Evolutionary conservation across 1,140 invertebrate species (phyloP), one percentile per base, ranked within the genome.

Genomic region (Leptonema lineaticorne): DNA sequence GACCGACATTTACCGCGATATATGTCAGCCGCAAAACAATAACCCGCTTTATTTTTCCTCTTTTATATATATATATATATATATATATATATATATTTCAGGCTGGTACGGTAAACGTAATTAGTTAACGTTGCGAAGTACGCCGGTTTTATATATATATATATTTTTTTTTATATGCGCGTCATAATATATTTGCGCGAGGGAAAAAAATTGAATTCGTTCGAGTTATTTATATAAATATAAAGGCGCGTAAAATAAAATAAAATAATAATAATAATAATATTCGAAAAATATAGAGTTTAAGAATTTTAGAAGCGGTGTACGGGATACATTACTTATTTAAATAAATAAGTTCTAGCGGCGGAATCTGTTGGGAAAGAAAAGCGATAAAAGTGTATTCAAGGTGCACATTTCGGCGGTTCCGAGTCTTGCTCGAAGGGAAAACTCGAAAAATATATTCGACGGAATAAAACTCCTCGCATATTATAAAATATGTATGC

Each of bases 331-430:
- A 69, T 71, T 66, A 66, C 67, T 68, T 65, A 71, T 71, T 71
- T 64, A 66, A 71, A 68, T 71, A 69, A 68, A 71, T 67, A 68
- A 68, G 62, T 69, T 65, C 37, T 53, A 28, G 57, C 28, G 50
- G 70, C 45, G 62, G 64, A 71, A 71, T 71, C 70, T 71, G 70
- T 60, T 56, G 62, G 62, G 56, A 28, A 71, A 71, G 60, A 68
- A 71, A 71, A 66, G 70, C 57, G 63, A 71, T 71, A 71, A 68
- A 71, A 71, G 70, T 71, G 67, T 69, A 69, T 50, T 69, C 67
- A 64, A 59, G 66, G 57, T 50, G 66, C 66, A 59, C 64, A 37
- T 24, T 41, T 26, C 45, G 5, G 63, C 26, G n/a, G n/a, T n/a
- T n/a, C n/a, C n/a, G n/a, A 33, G 50, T 22, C 8, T 18, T 48